Conservation (phyloP, 2,888 invertebrate species). For the Alloplasta piceator region DNA sequence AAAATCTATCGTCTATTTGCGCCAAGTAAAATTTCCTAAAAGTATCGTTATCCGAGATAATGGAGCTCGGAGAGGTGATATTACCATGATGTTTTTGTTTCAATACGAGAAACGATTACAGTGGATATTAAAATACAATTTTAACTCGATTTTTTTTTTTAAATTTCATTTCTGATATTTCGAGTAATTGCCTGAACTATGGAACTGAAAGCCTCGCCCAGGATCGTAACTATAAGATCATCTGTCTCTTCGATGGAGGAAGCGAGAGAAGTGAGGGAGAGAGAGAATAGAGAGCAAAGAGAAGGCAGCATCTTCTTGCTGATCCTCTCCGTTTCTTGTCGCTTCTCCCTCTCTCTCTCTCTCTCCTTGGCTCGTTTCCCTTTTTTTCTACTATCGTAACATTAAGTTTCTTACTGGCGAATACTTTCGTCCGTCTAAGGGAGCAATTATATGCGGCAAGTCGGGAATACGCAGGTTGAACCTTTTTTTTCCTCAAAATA, state of each 20-base stretch:
- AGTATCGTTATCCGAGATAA: slow-evolving; percentile 45
- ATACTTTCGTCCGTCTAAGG: slow-evolving; percentile 58
- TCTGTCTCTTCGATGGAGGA: no score
- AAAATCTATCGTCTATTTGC: neutral
- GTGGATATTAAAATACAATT: slow-evolving; percentile 27
- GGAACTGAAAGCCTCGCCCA: neutral
- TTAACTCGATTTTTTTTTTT: slow-evolving; percentile 9
- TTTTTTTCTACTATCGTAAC: slow-evolving; percentile 59
- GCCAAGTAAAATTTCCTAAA: slow-evolving; percentile 36
- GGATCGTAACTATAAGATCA: neutral
- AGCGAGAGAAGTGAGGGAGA: neutral
- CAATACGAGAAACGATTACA: slow-evolving; percentile 5
- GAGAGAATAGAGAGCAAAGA: slow-evolving; percentile 24
- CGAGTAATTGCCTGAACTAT: neutral
- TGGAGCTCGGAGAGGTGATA: slow-evolving; percentile 10
- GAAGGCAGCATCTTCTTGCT: neutral
- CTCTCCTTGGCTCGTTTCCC: slow-evolving; percentile 7
- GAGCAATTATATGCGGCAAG: slow-evolving; percentile 59
- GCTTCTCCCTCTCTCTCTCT: slow-evolving; percentile 10
- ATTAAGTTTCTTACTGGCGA: slow-evolving; percentile 58
- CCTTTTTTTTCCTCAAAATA: slow-evolving; percentile 35
- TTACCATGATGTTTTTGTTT: neutral
- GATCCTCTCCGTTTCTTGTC: slow-evolving; percentile 39
- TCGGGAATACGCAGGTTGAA: slow-evolving; percentile 41
- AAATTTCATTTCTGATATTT: neutral